Base-by-base conservation (phyloP, 1,140 invertebrate genomes). In the Acromyrmex heyeri region DNA sequence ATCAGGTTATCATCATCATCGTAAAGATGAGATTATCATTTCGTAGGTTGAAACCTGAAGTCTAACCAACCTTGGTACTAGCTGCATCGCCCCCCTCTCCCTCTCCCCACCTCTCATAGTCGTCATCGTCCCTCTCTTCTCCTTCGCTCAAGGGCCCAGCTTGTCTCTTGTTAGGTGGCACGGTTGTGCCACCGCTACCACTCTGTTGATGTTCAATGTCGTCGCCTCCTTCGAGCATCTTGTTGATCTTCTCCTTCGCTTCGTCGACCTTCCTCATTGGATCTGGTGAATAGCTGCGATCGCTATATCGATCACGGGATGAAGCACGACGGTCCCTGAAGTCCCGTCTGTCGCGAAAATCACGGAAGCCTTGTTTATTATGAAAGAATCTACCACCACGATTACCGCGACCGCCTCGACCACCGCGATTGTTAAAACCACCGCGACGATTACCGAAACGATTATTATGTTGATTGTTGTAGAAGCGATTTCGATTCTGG, bases 131-230 rank as follows among this genome's bases (percentile, higher is more conserved):
- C 81, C 97, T 96, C 87, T 97, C 97, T 91, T 97, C 97, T 6
- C 97, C 97, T 91, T 97, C 97, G 91, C 97, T 97, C 85, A 97
- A 94, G 73, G 97, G 97, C 73, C 96, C 97, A 87, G 97, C 96
- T 67, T 96, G 96, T 86, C 96, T 94, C 88, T 95, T 95, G 86
- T 83, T 89, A 10, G 89, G 91, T 24, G 87, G 89, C 2, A 89
- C 82, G 10, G 75, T 88, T 1, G 89, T 72, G 21, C 87, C 83
- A 34, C 87, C 89, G n/a, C 85, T 83, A 8, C 78, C 75, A 34
- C 88, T 85, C 18, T 91, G 91, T 61, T 90, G 86, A 38, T 91
- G 70, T 50, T 87, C 86, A 5, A 81, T 81, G 44, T 95, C 95
- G n/a, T 95, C 95, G 3, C 95, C 95, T 50, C 94, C 94, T 53